Evolutionary conservation across 2,797 vertebrate genomes (phyloP), one percentile per base, ranked within the genome.

Genomic region (Parauchenoglanis ngamensis): DNA sequence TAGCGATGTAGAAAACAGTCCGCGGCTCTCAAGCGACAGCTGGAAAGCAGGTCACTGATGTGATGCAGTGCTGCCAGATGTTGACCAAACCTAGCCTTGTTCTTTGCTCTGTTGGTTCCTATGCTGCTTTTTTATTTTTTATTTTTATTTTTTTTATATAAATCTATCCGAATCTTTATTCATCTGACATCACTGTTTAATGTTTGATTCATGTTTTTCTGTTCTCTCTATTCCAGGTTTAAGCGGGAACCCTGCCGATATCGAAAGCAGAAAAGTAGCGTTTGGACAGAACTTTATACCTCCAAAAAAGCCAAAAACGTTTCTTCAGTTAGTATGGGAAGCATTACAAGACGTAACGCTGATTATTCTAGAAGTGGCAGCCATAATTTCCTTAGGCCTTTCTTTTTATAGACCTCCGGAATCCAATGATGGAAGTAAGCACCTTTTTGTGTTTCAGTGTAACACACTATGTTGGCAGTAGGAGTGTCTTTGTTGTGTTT

Each of bases 291-390:
- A 99, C 95, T 94, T 98, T 94, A 99, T 99, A 98, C 98, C 98
- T 95, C 98, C 98, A 93, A 99, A 99, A 98, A 99, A 99, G 96
- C 96, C 98, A 97, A 99, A 99, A 98, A 99, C 98, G 73, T 99
- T 99, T 97, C 97, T 99, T 96, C 98, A 99, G 83, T 98, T 99
- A 99, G 98, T 99, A 93, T 99, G 98, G 98, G 98, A 99, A 97
- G 98, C 98, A 87, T 96, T 99, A 94, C 98, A 99, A 95, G 98
- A 99, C 52, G 98, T 99, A 95, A 99, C 98, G 52, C 96, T 99
- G 95, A 99, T 99, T 95, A 99, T 99, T 94, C 96, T 99, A 94
- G 98, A 99, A 97, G 96, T 99, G 95, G 98, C 98, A 97, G 98
- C 98, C 85, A 95, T 99, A 97, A 96, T 99, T 95, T 99, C 98